phyloP scores from a whole-genome alignment of 2,797 vertebrate genomes.

The Emydoidea blandingii region DNA sequence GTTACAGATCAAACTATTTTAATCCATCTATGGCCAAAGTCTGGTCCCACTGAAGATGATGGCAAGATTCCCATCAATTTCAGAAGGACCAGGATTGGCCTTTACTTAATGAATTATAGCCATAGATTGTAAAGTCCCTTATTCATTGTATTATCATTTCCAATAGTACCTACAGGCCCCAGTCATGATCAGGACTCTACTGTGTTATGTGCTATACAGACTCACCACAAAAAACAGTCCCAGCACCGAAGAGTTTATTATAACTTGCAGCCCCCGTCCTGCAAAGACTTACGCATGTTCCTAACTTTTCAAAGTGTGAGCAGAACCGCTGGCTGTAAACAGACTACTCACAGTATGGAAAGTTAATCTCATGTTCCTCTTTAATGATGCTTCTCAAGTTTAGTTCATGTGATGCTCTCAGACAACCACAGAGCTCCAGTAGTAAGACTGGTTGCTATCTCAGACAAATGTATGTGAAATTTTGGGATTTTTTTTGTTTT shows the following conservation, averaged over 20 bases:
- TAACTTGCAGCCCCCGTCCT: conserved; percentile 34
- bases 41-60: conserved; percentile 17
- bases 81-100: conserved; percentile 32
- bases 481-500: background rate
- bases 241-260: conserved; percentile 33
- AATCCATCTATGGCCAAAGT: conserved; percentile 47
- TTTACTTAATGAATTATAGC: conserved; percentile 4
- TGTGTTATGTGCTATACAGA: background rate
- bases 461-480: background rate
- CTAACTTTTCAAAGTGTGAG: background rate
- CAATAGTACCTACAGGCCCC: background rate
- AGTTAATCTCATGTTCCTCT: background rate
- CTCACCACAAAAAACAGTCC: conserved; percentile 22
- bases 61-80: background rate
- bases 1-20: conserved; percentile 70
- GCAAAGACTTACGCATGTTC: conserved; percentile 1
- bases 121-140: background rate
- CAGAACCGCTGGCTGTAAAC: background rate
- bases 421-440: background rate
- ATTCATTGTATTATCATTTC: conserved; percentile 24
- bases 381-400: background rate
- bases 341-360: background rate
- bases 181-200: background rate
- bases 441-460: background rate
- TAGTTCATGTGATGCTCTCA: background rate